Evolutionary conservation across 2,113 vertebrate species (phyloP).

Genomic region (Empidonax alnorum): DNA sequence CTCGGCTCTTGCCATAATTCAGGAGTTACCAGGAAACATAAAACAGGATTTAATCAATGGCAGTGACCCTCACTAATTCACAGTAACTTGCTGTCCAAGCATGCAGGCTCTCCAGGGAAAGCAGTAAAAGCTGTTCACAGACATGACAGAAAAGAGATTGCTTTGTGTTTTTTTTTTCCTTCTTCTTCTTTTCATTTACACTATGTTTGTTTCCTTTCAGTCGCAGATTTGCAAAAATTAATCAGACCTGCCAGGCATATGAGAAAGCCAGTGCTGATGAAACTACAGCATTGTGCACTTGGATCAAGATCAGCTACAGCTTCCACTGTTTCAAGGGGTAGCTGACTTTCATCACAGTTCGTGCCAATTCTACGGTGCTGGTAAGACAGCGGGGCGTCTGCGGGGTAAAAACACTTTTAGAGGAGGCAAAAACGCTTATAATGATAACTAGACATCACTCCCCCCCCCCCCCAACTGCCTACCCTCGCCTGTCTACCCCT

Average conservation of each 20-base stretch:
- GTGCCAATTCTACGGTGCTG: neutral
- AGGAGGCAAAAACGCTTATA: neutral
- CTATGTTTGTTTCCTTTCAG: conserved; percentile 15
- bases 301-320: neutral
- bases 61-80: conserved; percentile 62
- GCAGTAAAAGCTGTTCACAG: conserved; percentile 42
- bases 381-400: neutral
- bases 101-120: conserved; percentile 36
- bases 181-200: neutral
- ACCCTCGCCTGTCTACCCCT: neutral
- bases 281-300: neutral
- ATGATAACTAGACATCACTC: neutral
- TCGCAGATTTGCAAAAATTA: conserved; percentile 19
- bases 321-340: neutral
- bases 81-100: conserved; percentile 41
- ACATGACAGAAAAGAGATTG: conserved; percentile 22
- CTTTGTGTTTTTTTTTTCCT: neutral
- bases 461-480: neutral
- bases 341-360: neutral
- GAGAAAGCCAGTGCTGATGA: neutral
- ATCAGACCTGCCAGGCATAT: conserved; percentile 5
- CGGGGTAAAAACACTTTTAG: neutral
- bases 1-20: conserved; percentile 46
- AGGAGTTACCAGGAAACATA: conserved; percentile 62
- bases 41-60: conserved; percentile 61